Evolutionary conservation across 92 coral and sea anemone species (phyloP).

Genomic region (Scolanthus callimorphus): DNA sequence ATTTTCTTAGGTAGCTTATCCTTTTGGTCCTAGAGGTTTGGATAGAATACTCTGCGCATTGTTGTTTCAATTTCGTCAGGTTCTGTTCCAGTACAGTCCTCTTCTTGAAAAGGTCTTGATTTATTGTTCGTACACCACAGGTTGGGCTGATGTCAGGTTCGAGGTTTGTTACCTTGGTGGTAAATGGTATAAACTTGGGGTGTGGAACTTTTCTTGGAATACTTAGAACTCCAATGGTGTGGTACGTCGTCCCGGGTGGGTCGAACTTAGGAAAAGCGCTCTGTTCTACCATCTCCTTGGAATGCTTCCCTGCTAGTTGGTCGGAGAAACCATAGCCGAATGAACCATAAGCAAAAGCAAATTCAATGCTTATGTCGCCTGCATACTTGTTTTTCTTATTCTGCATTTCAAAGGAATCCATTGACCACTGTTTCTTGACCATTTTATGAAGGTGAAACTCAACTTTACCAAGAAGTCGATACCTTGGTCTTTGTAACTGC

Average conservation of each 20-base stretch:
- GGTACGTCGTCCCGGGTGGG: constrained; percentile 63
- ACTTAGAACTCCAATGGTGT: constrained; percentile 51
- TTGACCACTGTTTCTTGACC: constrained; percentile 97
- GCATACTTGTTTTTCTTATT: constrained; percentile 90
- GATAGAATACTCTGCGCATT: constrained; percentile 49
- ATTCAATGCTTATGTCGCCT: constrained; percentile 82
- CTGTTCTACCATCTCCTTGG: constrained; percentile 66
- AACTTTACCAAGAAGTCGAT: constrained; percentile 78
- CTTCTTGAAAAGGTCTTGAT: constrained; percentile 27
- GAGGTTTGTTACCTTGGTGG: constrained; percentile 65
- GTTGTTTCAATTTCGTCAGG: constrained; percentile 61
- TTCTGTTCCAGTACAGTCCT: constrained; percentile 48
- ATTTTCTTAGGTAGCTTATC: constrained; percentile 51
- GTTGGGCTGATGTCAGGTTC: constrained; percentile 84
- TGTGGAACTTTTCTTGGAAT: constrained; percentile 80
- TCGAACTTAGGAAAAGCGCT: constrained; percentile 92
- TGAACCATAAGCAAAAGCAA: constrained; percentile 92
- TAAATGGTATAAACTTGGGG: constrained; percentile 86
- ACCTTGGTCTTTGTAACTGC: constrained; percentile 65
- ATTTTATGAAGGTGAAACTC: constrained; percentile 90
- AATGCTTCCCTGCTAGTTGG: constrained; percentile 16
- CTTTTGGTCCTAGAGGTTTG: constrained; percentile 59
- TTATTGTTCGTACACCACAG: constrained; percentile 47
- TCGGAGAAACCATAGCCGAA: constrained; percentile 97
- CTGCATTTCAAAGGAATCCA: constrained; percentile 91